phyloP scores from a whole-genome alignment of 2,888 invertebrate species.

The Ellobium chinense region DNA sequence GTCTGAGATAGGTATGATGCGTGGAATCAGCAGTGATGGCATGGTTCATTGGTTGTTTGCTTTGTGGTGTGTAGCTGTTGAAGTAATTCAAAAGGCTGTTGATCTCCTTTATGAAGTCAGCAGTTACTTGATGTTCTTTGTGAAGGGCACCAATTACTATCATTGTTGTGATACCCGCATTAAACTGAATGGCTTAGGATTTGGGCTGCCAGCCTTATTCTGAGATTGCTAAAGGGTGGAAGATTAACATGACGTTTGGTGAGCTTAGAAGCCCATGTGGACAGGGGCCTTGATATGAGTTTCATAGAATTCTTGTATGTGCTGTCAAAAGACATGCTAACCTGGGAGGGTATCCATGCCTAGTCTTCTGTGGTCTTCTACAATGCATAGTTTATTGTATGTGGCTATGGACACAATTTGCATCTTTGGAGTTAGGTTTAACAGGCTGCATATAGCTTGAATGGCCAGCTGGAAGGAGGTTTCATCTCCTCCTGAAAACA shows the following conservation, averaged over 20 bases:
- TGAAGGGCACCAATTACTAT: neutral
- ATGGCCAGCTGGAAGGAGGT: too few relatives aligned
- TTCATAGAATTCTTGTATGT: too few relatives aligned
- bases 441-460: too few relatives aligned
- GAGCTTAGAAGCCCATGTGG: slow-evolving; percentile 4
- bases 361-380: too few relatives aligned
- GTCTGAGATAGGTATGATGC: neutral
- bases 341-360: too few relatives aligned
- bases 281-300: too few relatives aligned
- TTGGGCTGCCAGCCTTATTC: slow-evolving; percentile 1
- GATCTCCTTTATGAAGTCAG: neutral
- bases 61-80: neutral
- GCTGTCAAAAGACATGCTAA: too few relatives aligned
- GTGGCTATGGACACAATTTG: too few relatives aligned
- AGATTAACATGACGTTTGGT: neutral
- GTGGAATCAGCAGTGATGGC: neutral
- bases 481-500: too few relatives aligned
- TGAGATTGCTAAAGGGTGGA: neutral
- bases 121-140: neutral
- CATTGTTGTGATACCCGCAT: neutral
- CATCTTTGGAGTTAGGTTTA: too few relatives aligned
- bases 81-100: neutral
- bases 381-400: too few relatives aligned
- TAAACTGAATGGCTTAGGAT: neutral
- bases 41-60: neutral